These are phyloP conservation scores for Python bivittatus DNA, from an alignment of 2,113 vertebrate species.

Conservation along the genomic window DNA sequence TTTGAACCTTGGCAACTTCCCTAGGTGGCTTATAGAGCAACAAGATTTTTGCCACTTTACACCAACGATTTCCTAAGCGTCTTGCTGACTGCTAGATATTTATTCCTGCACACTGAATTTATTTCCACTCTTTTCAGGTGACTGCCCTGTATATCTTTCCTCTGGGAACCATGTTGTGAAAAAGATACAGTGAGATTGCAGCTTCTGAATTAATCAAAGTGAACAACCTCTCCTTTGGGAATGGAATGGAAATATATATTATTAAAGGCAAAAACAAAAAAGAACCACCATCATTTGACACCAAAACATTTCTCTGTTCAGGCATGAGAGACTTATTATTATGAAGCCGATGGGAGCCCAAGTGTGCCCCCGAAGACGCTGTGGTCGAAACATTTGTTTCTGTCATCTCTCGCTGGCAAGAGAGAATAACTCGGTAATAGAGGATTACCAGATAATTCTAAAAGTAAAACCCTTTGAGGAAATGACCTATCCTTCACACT, in stretches of 20 bases:
- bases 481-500: background rate
- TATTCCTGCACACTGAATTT: constrained; percentile 18
- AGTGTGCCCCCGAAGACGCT: background rate
- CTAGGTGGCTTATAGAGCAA: constrained; percentile 7
- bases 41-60: constrained; percentile 5
- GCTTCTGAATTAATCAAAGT: constrained; percentile 27
- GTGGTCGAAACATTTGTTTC: constrained; percentile 11
- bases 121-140: constrained; percentile 14
- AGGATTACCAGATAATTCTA: background rate
- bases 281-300: background rate
- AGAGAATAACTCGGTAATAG: background rate
- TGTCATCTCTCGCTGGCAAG: background rate
- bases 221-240: constrained; percentile 7
- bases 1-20: background rate
- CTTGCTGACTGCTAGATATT: constrained; percentile 12
- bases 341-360: background rate
- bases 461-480: background rate
- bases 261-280: background rate
- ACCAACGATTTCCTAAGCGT: background rate
- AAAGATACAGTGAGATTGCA: constrained; percentile 31
- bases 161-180: constrained; percentile 25
- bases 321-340: background rate
- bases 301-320: background rate
- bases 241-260: constrained; percentile 2
- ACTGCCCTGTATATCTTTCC: constrained; percentile 29